Evolutionary conservation across 2,113 vertebrate species (phyloP).

Genomic region (Apodemus sylvaticus): DNA sequence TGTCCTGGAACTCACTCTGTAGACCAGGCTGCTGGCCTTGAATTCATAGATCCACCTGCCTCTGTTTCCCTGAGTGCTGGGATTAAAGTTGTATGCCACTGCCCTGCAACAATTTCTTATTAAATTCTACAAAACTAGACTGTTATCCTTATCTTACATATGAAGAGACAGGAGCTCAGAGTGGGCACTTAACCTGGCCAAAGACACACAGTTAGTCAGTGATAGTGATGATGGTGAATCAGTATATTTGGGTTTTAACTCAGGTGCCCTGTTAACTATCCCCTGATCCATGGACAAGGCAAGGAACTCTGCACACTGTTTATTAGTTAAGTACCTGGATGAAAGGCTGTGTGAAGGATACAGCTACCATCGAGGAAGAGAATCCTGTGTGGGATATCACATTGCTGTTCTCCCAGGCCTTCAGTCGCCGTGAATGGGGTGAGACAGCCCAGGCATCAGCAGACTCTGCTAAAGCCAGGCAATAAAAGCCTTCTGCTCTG

Average conservation of each 20-base stretch:
- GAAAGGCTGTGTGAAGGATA: not conserved
- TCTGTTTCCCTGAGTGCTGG: not conserved
- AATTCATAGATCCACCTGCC: not conserved
- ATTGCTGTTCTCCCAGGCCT: not conserved
- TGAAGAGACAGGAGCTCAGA: not conserved
- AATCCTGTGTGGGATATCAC: not conserved
- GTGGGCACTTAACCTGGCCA: not conserved
- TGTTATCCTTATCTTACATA: not conserved
- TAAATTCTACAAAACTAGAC: not conserved
- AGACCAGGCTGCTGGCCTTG: not conserved
- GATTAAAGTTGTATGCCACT: not conserved
- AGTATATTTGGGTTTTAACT: not conserved
- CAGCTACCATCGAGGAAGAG: not conserved
- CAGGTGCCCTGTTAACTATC: not conserved
- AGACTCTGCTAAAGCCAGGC: not conserved
- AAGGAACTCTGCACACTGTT: not conserved
- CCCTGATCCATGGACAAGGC: not conserved
- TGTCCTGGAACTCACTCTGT: not conserved
- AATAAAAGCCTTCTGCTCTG: not conserved
- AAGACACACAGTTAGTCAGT: not conserved
- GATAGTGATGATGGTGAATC: not conserved
- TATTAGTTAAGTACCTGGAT: not conserved
- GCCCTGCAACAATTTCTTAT: not conserved
- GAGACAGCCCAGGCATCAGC: not conserved
- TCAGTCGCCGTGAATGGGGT: not conserved